These are phyloP conservation scores for Nezara viridula DNA, from an alignment of 2,888 invertebrate genomes.

Conservation along the genomic window DNA sequence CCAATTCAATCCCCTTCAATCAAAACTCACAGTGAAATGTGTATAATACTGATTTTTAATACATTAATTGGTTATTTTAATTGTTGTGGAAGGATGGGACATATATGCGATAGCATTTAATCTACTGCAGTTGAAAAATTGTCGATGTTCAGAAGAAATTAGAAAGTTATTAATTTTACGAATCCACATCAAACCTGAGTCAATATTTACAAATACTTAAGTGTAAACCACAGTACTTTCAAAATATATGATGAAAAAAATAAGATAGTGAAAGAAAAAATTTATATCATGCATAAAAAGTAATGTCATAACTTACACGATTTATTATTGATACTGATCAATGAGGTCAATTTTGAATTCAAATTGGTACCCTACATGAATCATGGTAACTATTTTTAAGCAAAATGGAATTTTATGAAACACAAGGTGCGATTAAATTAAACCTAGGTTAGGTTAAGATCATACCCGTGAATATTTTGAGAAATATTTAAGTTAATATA, in stretches of 20 bases:
- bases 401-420: neutral
- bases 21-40: neutral
- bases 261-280: neutral
- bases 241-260: neutral
- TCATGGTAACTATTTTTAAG: neutral
- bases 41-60: conserved; percentile 22
- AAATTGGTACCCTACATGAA: neutral
- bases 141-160: neutral
- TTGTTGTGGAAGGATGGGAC: neutral
- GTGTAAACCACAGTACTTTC: neutral
- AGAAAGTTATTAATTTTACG: neutral
- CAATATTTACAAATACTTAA: neutral
- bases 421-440: neutral
- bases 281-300: neutral
- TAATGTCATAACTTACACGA: neutral
- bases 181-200: neutral
- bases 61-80: neutral
- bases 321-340: too few species aligned
- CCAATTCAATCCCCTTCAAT: neutral
- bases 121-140: neutral
- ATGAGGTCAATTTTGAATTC: neutral
- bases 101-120: neutral
- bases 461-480: neutral
- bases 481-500: neutral
- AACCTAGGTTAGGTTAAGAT: neutral